Conservation (phyloP, 2,113 vertebrate species). For the Istiophorus platypterus region DNA sequence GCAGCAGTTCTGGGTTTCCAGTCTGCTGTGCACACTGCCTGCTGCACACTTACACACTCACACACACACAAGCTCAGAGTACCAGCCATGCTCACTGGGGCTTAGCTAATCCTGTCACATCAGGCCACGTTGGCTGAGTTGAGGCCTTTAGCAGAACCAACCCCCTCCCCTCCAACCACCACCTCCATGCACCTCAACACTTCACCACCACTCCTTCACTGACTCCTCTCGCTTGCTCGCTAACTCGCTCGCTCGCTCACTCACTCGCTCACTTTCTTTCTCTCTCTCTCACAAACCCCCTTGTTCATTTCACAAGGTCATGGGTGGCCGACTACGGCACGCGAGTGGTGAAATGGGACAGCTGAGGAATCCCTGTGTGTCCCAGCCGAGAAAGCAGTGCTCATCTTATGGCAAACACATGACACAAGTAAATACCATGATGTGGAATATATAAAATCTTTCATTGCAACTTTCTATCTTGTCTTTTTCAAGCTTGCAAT, state of each 20-base stretch:
- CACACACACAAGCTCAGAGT: constrained; percentile 55
- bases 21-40: constrained; percentile 65
- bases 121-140: constrained; percentile 77
- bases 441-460: background rate
- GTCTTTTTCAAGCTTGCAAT: background rate
- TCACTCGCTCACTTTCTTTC: constrained; percentile 14
- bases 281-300: constrained; percentile 47
- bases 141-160: constrained; percentile 73
- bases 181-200: constrained; percentile 63
- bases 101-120: constrained; percentile 88
- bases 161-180: constrained; percentile 4
- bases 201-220: constrained; percentile 56
- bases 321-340: constrained; percentile 56
- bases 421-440: constrained; percentile 6
- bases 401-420: constrained; percentile 41
- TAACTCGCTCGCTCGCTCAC: background rate
- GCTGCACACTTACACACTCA: constrained; percentile 49
- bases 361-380: constrained; percentile 56
- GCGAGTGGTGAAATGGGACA: constrained; percentile 55
- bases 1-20: constrained; percentile 80
- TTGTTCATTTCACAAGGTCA: constrained; percentile 78
- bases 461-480: background rate
- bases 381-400: constrained; percentile 10
- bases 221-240: constrained; percentile 55
- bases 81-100: constrained; percentile 84